Percentiles rank a stretch among this genome's conserved stretches.
phyloP scores from a whole-genome alignment of 2,113 vertebrate species.

The Peromyscus californicus region DNA sequence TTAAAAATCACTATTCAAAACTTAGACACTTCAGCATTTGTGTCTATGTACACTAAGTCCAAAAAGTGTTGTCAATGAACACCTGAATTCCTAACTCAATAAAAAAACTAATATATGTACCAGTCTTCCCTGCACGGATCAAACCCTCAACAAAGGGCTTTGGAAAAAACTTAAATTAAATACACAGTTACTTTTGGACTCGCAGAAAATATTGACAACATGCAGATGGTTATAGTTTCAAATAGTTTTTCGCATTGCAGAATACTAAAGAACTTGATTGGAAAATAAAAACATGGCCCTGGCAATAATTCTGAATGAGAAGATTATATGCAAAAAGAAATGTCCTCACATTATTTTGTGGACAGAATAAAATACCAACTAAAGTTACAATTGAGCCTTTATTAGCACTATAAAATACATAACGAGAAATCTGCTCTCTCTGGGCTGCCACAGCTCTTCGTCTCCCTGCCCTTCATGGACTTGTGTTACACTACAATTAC shows the following conservation, averaged over 20 bases:
- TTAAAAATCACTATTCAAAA: neutral
- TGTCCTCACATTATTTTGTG: neutral
- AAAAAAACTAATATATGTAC: neutral
- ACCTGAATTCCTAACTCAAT: neutral
- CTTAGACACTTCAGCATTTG: neutral
- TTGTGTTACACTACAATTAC: neutral
- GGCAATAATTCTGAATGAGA: slow-evolving; percentile 16
- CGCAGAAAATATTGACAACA: slow-evolving; percentile 38
- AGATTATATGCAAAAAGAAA: slow-evolving; percentile 5
- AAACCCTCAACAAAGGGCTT: neutral
- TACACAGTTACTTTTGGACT: neutral
- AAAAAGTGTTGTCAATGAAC: slow-evolving; percentile 28
- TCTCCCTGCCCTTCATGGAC: neutral
- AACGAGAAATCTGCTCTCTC: neutral
- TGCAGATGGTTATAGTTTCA: slow-evolving; percentile 3
- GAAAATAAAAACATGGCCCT: slow-evolving; percentile 28
- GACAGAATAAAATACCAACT: slow-evolving; percentile 46
- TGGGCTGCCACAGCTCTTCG: neutral
- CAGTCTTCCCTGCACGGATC: neutral
- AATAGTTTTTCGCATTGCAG: slow-evolving; percentile 36
- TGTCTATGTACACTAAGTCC: neutral
- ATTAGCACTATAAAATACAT: neutral
- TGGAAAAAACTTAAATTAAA: slow-evolving; percentile 9
- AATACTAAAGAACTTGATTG: slow-evolving; percentile 14
- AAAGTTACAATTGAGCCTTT: slow-evolving; percentile 13